Evolutionary conservation across 2,888 invertebrate species (phyloP).

Genomic region (Xylota segnis): DNA sequence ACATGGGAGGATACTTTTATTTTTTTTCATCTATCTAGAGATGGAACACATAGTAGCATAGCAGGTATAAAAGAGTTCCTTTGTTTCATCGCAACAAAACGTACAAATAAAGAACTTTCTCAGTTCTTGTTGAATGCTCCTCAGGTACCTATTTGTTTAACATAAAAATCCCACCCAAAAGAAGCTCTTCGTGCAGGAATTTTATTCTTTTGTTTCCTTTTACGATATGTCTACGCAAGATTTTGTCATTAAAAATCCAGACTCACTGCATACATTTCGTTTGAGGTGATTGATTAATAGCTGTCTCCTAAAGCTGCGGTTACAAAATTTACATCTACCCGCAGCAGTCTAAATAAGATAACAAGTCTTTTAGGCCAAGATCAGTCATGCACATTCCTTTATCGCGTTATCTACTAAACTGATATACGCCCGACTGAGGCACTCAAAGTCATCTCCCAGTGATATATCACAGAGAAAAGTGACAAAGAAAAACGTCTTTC

Average conservation of each 20-base stretch:
- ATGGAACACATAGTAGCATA: no score
- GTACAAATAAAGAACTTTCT: no score
- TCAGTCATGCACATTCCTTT: slow-evolving; percentile 24
- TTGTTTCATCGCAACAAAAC: no score
- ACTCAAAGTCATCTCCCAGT: slow-evolving; percentile 32
- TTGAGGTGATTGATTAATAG: slow-evolving; percentile 26
- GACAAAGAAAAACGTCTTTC: slow-evolving; percentile 28
- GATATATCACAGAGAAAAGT: slow-evolving; percentile 30
- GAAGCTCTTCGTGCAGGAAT: not conserved
- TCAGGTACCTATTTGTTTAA: no score
- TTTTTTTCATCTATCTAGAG: no score
- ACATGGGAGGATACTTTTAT: no score
- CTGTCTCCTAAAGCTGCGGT: slow-evolving; percentile 6
- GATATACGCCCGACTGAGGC: slow-evolving; percentile 22
- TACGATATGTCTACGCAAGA: not conserved
- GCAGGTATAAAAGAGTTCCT: no score
- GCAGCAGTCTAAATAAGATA: slow-evolving; percentile 18
- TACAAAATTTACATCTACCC: slow-evolving; percentile 43
- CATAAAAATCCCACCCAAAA: no score
- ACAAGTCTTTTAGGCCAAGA: slow-evolving; percentile 38
- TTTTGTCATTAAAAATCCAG: not conserved
- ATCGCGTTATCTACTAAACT: slow-evolving; percentile 21
- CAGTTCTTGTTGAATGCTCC: no score
- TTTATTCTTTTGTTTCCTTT: not conserved
- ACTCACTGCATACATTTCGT: slow-evolving; percentile 17